Conservation (phyloP, 2,797 vertebrate species). For the Megaceryle alcyon region DNA sequence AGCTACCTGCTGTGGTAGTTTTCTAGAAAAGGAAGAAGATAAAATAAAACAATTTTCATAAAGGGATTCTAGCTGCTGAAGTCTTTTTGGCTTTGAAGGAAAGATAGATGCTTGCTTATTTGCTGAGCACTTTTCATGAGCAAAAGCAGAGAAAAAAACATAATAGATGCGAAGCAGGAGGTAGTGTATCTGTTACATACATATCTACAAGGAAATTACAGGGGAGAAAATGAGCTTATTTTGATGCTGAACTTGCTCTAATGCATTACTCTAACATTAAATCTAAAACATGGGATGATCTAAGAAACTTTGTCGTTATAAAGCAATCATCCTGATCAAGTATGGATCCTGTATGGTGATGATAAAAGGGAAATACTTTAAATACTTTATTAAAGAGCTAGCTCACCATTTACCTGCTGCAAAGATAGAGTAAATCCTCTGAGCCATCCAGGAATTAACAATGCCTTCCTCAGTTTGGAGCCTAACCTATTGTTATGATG, state of each 20-base stretch:
- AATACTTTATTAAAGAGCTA: neutral
- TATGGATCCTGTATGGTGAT: neutral
- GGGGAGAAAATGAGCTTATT: slow-evolving; percentile 32
- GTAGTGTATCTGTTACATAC: neutral
- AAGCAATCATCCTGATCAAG: slow-evolving; percentile 4
- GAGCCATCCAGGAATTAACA: slow-evolving; percentile 30
- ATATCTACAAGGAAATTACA: neutral
- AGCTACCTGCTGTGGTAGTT: slow-evolving; percentile 25
- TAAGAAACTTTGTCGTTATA: slow-evolving; percentile 17
- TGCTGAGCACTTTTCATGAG: slow-evolving; percentile 21
- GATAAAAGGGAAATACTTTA: slow-evolving; percentile 1
- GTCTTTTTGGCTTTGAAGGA: slow-evolving; percentile 22
- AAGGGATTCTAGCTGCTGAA: slow-evolving; percentile 33
- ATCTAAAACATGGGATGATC: slow-evolving; percentile 1
- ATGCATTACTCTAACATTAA: neutral
- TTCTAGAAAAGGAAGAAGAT: slow-evolving; percentile 24
- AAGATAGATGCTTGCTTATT: slow-evolving; percentile 23
- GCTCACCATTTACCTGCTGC: neutral
- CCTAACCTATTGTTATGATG: neutral
- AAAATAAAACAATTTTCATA: slow-evolving; percentile 12
- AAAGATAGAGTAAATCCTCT: slow-evolving; percentile 17
- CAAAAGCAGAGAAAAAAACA: slow-evolving; percentile 26
- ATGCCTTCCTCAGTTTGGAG: neutral
- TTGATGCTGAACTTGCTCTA: slow-evolving; percentile 20
- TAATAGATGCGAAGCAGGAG: neutral